phyloP scores from a whole-genome alignment of 1,140 invertebrate genomes.

The Drosophila lacertosa region DNA sequence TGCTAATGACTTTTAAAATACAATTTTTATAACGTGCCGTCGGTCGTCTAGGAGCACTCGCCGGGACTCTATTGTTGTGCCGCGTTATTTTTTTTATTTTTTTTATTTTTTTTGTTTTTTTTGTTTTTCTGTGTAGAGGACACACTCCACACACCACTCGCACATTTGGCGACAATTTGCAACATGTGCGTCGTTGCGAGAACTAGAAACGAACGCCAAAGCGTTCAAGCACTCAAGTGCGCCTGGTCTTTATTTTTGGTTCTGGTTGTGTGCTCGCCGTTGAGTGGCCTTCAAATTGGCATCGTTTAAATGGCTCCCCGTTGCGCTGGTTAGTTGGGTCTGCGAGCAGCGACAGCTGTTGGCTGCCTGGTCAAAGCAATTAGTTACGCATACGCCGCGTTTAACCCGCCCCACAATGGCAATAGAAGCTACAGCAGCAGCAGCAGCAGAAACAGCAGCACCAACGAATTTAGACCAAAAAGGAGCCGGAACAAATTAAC shows the following conservation, averaged over 20 bases:
- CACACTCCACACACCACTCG: slow-evolving; percentile 4
- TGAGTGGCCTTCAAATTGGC: slow-evolving; percentile 55
- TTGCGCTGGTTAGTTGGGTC: slow-evolving; percentile 8
- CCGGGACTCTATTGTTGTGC: slow-evolving; percentile 25
- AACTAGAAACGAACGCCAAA: slow-evolving; percentile 37
- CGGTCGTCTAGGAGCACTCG: slow-evolving; percentile 20
- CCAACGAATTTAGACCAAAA: slow-evolving; percentile 16
- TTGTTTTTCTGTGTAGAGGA: background rate
- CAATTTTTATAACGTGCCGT: slow-evolving; percentile 57
- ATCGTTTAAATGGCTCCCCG: slow-evolving; percentile 47
- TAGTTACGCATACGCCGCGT: slow-evolving; percentile 54
- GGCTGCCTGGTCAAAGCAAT: slow-evolving; percentile 52
- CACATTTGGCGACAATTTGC: slow-evolving; percentile 57
- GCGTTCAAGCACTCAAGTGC: slow-evolving; percentile 12
- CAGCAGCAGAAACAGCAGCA: background rate
- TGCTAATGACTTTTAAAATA: slow-evolving; percentile 65
- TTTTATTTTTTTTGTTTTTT: too few relatives aligned
- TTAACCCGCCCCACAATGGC: slow-evolving; percentile 35
- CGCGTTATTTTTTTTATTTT: background rate
- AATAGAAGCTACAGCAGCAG: slow-evolving; percentile 3
- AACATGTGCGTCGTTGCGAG: slow-evolving; percentile 49
- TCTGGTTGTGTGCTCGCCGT: slow-evolving; percentile 32
- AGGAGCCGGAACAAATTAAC: slow-evolving; percentile 35
- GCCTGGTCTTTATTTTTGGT: slow-evolving; percentile 10
- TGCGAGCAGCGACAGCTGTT: slow-evolving; percentile 25